Conservation (phyloP, 2,797 vertebrate genomes). For the Pitangus sulphuratus region DNA sequence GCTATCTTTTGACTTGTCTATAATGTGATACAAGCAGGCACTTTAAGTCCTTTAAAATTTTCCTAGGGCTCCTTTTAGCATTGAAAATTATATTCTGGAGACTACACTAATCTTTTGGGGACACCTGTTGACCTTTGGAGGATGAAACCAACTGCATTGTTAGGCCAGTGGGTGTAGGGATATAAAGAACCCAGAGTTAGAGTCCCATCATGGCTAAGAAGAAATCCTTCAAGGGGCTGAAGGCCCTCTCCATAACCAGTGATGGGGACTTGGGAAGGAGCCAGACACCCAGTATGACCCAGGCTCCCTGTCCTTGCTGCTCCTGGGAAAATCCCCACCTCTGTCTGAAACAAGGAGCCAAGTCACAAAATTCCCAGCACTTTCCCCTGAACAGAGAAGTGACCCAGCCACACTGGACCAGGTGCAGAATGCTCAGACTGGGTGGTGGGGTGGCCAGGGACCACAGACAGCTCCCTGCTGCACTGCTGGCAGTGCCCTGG, state of each 20-base stretch:
- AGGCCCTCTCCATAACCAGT: background rate
- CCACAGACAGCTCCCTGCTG: rapidly evolving
- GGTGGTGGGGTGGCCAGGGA: background rate
- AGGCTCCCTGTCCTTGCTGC: background rate
- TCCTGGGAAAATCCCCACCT: background rate
- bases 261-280: background rate
- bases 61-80: background rate
- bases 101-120: background rate
- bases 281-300: background rate
- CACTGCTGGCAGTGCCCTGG: background rate
- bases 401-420: background rate
- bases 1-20: background rate
- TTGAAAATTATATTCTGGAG: background rate
- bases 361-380: background rate
- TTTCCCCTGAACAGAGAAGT: background rate
- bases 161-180: background rate
- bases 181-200: background rate
- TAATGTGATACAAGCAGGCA: background rate
- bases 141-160: background rate
- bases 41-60: background rate
- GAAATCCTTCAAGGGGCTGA: background rate
- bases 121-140: background rate
- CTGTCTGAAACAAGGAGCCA: rapidly evolving
- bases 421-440: rapidly evolving
- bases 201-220: background rate